Conservation (phyloP, 2,888 invertebrate genomes). For the Lasioglossum pauxillum region DNA sequence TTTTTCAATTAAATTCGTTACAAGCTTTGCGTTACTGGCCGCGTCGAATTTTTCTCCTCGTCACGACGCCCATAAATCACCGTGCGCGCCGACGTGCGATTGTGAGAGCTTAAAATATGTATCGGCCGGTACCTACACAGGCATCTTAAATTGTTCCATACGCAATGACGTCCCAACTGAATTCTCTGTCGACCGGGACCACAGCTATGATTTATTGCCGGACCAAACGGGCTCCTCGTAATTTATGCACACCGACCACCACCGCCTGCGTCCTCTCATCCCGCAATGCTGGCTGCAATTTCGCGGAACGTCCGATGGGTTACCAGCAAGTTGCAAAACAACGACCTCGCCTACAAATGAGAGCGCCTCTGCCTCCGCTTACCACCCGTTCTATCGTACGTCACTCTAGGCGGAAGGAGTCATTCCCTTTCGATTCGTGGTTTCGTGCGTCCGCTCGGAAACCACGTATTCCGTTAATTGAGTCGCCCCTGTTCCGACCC, state of each 20-base stretch:
- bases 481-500: not conserved
- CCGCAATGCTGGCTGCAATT: conserved; percentile 57
- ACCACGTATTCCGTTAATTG: conserved; percentile 41
- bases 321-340: conserved; percentile 52
- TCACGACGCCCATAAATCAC: conserved; percentile 55
- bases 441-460: conserved; percentile 12
- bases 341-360: conserved; percentile 20
- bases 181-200: conserved; percentile 53
- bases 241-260: conserved; percentile 66
- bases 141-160: conserved; percentile 62
- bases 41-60: conserved; percentile 29
- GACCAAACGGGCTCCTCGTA: conserved; percentile 59
- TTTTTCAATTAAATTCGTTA: conserved; percentile 45
- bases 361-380: conserved; percentile 3
- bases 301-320: conserved; percentile 61
- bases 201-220: conserved; percentile 67
- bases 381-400: too few relatives aligned
- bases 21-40: conserved; percentile 8
- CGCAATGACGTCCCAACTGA: conserved; percentile 59
- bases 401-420: conserved; percentile 59
- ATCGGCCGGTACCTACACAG: conserved; percentile 39
- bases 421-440: conserved; percentile 61
- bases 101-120: conserved; percentile 49
- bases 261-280: conserved; percentile 36
- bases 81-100: conserved; percentile 43